Percentiles rank a stretch among this genome's conserved stretches.
Evolutionary conservation across 2,888 invertebrate genomes (phyloP).

Genomic region (Salticus scenicus): DNA sequence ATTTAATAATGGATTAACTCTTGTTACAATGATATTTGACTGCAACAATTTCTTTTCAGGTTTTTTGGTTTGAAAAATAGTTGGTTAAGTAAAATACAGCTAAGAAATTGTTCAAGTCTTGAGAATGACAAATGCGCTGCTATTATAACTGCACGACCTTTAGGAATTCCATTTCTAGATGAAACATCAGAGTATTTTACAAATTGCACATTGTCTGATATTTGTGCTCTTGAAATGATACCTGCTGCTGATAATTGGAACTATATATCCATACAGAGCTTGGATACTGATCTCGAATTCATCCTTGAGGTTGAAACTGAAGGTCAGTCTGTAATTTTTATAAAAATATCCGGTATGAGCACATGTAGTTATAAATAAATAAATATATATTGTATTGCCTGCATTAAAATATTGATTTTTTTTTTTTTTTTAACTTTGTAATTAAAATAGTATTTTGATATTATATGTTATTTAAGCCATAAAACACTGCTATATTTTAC

Average conservation of each 20-base stretch:
- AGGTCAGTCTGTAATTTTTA: too few relatives aligned
- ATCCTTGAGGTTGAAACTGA: conserved; percentile 39
- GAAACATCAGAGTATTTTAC: neutral
- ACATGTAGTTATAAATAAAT: too few relatives aligned
- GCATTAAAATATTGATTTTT: too few relatives aligned
- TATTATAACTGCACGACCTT: conserved; percentile 65
- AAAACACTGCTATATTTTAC: too few relatives aligned
- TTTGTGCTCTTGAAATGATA: conserved; percentile 72
- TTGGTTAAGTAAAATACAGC: conserved; percentile 71
- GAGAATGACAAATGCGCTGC: conserved; percentile 68
- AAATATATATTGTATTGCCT: too few relatives aligned
- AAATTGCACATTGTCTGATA: conserved; percentile 71
- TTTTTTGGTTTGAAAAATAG: conserved; percentile 73
- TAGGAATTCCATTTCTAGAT: conserved; percentile 60
- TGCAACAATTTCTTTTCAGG: conserved; percentile 62
- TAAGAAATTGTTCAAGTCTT: conserved; percentile 66
- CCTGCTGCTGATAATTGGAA: conserved; percentile 73
- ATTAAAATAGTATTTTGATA: too few relatives aligned
- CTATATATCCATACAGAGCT: conserved; percentile 69
- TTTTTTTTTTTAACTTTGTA: too few relatives aligned
- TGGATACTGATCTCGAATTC: conserved; percentile 25
- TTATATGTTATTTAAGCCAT: too few relatives aligned
- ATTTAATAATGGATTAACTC: too few relatives aligned
- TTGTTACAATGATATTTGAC: neutral
- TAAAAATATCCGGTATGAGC: too few relatives aligned